phyloP scores from a whole-genome alignment of 2,888 invertebrate species.

The Catonia carolina region DNA sequence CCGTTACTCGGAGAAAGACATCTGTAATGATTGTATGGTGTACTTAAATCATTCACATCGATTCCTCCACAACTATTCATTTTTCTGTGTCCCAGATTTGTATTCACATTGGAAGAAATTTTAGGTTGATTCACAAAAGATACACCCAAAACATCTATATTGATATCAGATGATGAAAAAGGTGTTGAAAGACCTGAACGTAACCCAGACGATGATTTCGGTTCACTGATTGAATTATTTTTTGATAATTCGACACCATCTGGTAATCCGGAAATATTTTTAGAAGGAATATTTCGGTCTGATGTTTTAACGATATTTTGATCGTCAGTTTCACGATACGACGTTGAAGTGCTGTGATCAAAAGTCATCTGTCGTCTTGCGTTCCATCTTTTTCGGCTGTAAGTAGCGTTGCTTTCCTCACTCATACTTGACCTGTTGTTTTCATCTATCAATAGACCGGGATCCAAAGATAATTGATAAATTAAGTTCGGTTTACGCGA shows the following conservation, averaged over 20 bases:
- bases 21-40: constrained; percentile 68
- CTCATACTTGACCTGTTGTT: neutral
- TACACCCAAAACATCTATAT: constrained; percentile 29
- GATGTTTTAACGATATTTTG: neutral
- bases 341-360: constrained; percentile 22
- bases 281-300: too few relatives aligned
- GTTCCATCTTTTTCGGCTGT: constrained; percentile 26
- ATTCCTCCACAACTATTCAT: constrained; percentile 11
- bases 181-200: constrained; percentile 27
- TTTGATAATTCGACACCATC: constrained; percentile 23
- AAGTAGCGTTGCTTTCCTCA: neutral
- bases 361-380: constrained; percentile 34
- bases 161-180: constrained; percentile 31
- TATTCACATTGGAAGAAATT: constrained; percentile 30
- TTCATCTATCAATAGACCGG: constrained; percentile 27
- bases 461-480: constrained; percentile 34
- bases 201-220: constrained; percentile 15
- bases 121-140: constrained; percentile 32
- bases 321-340: neutral
- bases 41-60: constrained; percentile 58
- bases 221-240: neutral
- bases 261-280: too few relatives aligned
- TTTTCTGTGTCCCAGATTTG: constrained; percentile 13
- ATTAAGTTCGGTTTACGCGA: constrained; percentile 25
- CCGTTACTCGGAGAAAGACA: constrained; percentile 57